Conservation (phyloP, 2,888 invertebrate genomes). For the Hypsopygia costalis region DNA sequence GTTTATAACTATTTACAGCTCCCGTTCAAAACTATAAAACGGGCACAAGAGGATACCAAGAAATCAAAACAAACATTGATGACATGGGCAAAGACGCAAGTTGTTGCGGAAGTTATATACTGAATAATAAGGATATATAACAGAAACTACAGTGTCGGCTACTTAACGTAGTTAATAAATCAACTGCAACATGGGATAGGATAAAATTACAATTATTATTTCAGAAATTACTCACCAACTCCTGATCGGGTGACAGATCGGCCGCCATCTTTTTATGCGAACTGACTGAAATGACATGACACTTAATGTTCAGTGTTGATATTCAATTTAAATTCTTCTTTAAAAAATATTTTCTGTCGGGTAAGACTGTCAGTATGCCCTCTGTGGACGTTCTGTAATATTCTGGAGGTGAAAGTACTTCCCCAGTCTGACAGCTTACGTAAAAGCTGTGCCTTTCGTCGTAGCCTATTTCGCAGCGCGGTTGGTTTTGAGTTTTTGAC, state of each 20-base stretch:
- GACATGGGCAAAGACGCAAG: conserved; percentile 64
- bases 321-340: too few relatives aligned
- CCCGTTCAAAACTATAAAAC: not conserved
- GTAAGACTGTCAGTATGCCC: too few relatives aligned
- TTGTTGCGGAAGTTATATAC: conserved; percentile 24
- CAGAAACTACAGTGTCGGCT: not conserved
- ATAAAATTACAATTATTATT: conserved; percentile 7
- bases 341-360: too few relatives aligned
- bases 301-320: not conserved
- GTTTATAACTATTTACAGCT: not conserved
- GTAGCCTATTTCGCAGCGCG: too few relatives aligned
- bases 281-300: conserved; percentile 20
- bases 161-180: not conserved
- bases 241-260: conserved; percentile 88
- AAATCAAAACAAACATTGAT: conserved; percentile 78
- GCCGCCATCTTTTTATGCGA: conserved; percentile 81
- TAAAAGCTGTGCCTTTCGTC: too few relatives aligned
- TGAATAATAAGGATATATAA: not conserved
- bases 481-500: too few relatives aligned
- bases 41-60: conserved; percentile 21
- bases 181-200: not conserved
- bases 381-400: too few relatives aligned
- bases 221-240: conserved; percentile 83
- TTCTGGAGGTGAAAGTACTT: too few relatives aligned
- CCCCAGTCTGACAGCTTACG: too few relatives aligned